phyloP scores from a whole-genome alignment of 2,888 invertebrate genomes.

The Dromius quadrimaculatus region DNA sequence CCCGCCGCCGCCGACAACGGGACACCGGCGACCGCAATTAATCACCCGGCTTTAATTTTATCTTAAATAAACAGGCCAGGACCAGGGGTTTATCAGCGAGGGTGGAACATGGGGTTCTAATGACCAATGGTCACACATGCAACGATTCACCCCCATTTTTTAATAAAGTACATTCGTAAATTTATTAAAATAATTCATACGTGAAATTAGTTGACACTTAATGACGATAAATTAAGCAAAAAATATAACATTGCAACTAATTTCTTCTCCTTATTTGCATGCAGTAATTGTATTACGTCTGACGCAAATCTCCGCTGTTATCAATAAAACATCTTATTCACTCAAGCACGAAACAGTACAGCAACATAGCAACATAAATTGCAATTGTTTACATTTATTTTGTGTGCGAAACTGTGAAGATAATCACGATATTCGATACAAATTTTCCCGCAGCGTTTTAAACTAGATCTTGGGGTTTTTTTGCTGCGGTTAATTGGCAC shows the following conservation, averaged over 20 bases:
- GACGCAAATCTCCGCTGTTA: conserved; percentile 30
- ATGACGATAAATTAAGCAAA: no score
- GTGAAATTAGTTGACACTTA: no score
- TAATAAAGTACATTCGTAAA: conserved; percentile 32
- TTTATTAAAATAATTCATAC: no score
- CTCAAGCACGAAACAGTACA: conserved; percentile 48
- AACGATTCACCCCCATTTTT: conserved; percentile 13
- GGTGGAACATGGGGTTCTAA: conserved; percentile 27
- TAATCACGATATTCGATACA: conserved; percentile 18
- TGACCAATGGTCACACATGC: conserved; percentile 40
- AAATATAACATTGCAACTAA: no score
- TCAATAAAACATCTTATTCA: conserved; percentile 48
- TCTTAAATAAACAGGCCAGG: conserved; percentile 53
- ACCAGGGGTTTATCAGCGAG: conserved; percentile 38
- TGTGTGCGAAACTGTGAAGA: conserved; percentile 41
- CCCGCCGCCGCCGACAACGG: conserved; percentile 21
- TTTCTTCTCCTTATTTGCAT: conserved; percentile 48
- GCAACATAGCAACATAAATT: conserved; percentile 37
- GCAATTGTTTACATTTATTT: conserved; percentile 41
- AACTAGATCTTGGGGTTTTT: conserved; percentile 13
- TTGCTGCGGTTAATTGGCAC: conserved; percentile 12
- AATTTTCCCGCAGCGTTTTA: conserved; percentile 6
- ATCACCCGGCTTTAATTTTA: conserved; percentile 52
- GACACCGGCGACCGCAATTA: conserved; percentile 45
- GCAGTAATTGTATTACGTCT: conserved; percentile 50